Base-by-base conservation (phyloP, 2,113 vertebrate species). In the Dunckerocampus dactyliophorus region DNA sequence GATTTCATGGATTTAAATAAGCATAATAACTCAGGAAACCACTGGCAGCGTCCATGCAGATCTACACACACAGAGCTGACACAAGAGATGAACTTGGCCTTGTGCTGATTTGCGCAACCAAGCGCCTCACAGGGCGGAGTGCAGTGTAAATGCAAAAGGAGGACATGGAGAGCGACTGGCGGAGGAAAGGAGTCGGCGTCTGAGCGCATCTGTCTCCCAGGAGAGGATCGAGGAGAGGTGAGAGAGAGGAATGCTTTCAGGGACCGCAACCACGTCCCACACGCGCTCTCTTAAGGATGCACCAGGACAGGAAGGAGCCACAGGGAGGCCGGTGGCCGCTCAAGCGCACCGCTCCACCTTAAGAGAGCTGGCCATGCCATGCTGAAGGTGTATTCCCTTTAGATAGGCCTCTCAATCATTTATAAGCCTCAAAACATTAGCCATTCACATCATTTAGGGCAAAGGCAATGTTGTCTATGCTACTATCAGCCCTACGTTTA, bases 401-500 rank as follows among this genome's bases (percentile, higher is more conserved):
- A 84, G 85, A 79, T 69, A 68, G 67, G 69, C 43, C 79, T 67
- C 82, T 89, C 80, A 87, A 87, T 88, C 80, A 87, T 88, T 89
- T 82, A 88, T 86, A 85, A 83, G 76, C 52, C 82, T 83, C 80
- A 77, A 80, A 87, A 81, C 87, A 85, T 88, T 82, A 86, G 69
- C 82, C 76, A 85, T 88, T 86, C 88, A 88, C 79, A 88, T 87
- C 84, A 89, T 88, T 89, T 85, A 85, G 83, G 87, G 85, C 84
- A 87, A 83, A 88, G 71, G 77, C 83, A 82, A 72, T 60, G 71
- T 77, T 70, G 77, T 84, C 80, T 83, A 70, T 62, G 73, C 67
- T 76, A 79, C 71, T 59, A 74, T 84, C 80, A 81, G 62, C 67
- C 39, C 67, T 8, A n/a, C 31, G 55, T 48, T 15, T 76, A 43